A percentile compares a stretch with the other conserved stretches of the same genome.
Conservation (phyloP, 2,113 vertebrate species). For the Perca flavescens region DNA sequence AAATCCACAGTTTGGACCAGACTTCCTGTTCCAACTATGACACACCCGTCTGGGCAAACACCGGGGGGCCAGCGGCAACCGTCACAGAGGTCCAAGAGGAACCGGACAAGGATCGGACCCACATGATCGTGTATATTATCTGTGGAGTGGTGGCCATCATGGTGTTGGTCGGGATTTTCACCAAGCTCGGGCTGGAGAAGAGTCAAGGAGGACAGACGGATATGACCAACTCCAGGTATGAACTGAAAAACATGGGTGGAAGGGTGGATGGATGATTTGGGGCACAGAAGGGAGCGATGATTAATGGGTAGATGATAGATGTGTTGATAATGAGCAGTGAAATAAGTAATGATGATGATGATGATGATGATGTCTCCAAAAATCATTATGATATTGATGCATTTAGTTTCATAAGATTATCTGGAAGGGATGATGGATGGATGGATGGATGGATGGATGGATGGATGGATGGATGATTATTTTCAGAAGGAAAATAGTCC, state of each 20-base stretch:
- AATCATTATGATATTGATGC: neutral
- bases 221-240: constrained; percentile 93
- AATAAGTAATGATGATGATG: neutral
- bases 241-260: neutral
- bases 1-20: constrained; percentile 92
- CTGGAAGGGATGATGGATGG: neutral
- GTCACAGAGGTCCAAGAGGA: constrained; percentile 88
- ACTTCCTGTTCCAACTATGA: constrained; percentile 93
- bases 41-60: constrained; percentile 93
- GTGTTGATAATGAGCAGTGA: neutral
- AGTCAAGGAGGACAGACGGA: constrained; percentile 89
- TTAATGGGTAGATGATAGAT: neutral
- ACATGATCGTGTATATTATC: constrained; percentile 97
- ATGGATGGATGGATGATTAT: neutral
- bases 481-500: neutral
- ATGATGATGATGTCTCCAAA: neutral
- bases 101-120: constrained; percentile 89
- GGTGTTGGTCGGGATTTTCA: constrained; percentile 94
- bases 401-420: neutral
- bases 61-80: constrained; percentile 83
- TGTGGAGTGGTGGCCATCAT: constrained; percentile 95
- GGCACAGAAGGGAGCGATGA: neutral
- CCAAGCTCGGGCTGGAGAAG: constrained; percentile 92
- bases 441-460: too few species aligned
- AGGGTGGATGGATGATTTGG: constrained; percentile 11